A percentile compares a stretch with the other conserved stretches of the same genome.
Evolutionary conservation across 1,140 invertebrate species (phyloP).

Genomic region (Bombus turneri): DNA sequence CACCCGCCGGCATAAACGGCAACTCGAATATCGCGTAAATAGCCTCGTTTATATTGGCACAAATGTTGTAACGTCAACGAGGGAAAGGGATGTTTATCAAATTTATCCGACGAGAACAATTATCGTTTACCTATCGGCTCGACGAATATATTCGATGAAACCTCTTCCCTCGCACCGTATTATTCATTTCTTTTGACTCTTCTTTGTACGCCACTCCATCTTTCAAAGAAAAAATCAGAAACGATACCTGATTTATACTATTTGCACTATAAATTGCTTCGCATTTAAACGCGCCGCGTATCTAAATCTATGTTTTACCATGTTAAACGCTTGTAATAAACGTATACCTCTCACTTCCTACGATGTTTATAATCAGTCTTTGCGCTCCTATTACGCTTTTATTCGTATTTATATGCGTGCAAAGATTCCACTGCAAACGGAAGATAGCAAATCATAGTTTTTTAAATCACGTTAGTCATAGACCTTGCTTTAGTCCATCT

Average conservation of each 20-base stretch:
- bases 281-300: neutral
- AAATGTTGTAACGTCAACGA: conserved; percentile 61
- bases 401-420: conserved; percentile 40
- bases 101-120: neutral
- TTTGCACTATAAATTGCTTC: conserved; percentile 9
- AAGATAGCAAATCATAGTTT: conserved; percentile 3
- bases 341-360: conserved; percentile 71
- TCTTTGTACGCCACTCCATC: neutral
- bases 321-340: conserved; percentile 47
- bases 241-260: neutral
- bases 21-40: conserved; percentile 67
- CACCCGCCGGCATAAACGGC: conserved; percentile 53
- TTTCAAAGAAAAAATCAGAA: neutral
- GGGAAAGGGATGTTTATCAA: neutral
- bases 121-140: neutral
- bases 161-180: neutral
- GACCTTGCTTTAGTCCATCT: conserved; percentile 36
- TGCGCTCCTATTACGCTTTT: conserved; percentile 52
- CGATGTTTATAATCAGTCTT: conserved; percentile 65
- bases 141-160: neutral
- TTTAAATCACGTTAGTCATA: neutral
- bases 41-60: conserved; percentile 59
- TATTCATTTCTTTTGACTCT: neutral
- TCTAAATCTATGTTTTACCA: conserved; percentile 10
- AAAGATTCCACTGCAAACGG: conserved; percentile 29